Percentiles rank a stretch among this genome's conserved stretches.
Conservation (phyloP, 2,797 vertebrate species). For the Synaphobranchus kaupii region DNA sequence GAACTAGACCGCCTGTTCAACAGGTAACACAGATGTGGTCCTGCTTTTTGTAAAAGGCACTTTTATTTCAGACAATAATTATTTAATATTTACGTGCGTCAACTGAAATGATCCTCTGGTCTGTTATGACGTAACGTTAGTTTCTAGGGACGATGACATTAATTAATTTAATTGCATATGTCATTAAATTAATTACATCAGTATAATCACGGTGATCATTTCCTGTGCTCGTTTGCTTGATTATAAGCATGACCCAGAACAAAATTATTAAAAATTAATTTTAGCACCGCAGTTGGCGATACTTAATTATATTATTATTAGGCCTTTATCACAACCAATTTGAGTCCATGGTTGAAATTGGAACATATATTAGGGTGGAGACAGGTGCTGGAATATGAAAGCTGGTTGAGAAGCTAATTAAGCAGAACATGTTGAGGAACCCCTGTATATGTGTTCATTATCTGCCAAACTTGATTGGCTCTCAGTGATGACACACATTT, state of each 20-base stretch:
- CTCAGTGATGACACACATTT: conserved; percentile 1
- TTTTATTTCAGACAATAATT: not conserved
- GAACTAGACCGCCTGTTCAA: not conserved
- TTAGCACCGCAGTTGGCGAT: not conserved
- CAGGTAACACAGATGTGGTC: not conserved
- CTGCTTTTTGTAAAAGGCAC: not conserved
- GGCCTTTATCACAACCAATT: not conserved
- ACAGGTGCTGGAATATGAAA: not conserved
- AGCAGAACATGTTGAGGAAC: not conserved
- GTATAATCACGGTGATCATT: not conserved
- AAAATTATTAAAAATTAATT: not conserved
- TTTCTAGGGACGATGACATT: not conserved
- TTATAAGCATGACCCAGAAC: not conserved
- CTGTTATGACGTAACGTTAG: not conserved
- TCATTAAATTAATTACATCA: not conserved
- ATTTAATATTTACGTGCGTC: not conserved
- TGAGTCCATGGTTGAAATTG: not conserved
- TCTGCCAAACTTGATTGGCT: not conserved
- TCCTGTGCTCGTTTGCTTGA: conserved; percentile 6
- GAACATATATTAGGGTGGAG: not conserved
- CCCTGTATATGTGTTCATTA: not conserved
- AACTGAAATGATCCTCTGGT: not conserved
- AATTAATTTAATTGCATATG: not conserved
- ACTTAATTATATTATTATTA: not conserved
- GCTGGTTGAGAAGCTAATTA: not conserved